phyloP scores from a whole-genome alignment of 2,888 invertebrate species.

The Drosophila hamatofila region DNA sequence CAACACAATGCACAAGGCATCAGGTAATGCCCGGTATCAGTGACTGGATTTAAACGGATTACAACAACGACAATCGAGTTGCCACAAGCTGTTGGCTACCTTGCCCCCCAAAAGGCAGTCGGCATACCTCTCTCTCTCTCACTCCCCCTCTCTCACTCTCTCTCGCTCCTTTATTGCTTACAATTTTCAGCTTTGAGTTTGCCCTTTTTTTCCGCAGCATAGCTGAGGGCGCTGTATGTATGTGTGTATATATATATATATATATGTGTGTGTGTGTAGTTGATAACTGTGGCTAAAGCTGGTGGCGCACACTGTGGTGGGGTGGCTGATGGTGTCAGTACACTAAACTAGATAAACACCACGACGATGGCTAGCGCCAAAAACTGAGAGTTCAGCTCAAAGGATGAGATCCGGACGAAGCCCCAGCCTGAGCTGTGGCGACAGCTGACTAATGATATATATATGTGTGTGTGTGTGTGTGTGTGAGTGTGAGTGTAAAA shows the following conservation, averaged over 20 bases:
- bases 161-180: constrained; percentile 2
- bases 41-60: constrained; percentile 81
- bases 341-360: constrained; percentile 74
- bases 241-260: too few species aligned
- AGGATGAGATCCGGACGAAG: constrained; percentile 11
- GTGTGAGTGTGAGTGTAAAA: too few species aligned
- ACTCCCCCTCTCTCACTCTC: not conserved
- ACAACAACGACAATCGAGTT: constrained; percentile 80
- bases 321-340: constrained; percentile 19
- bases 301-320: not conserved
- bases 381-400: constrained; percentile 41
- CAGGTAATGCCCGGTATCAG: constrained; percentile 78
- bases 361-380: constrained; percentile 53
- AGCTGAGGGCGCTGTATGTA: constrained; percentile 17
- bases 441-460: constrained; percentile 70
- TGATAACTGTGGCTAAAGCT: constrained; percentile 58
- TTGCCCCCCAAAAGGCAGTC: not conserved
- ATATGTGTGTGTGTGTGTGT: not conserved
- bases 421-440: constrained; percentile 38
- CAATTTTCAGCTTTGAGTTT: constrained; percentile 38
- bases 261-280: constrained; percentile 40
- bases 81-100: constrained; percentile 22
- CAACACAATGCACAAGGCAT: constrained; percentile 38
- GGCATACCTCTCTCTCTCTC: not conserved
- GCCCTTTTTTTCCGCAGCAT: constrained; percentile 29